phyloP scores from a whole-genome alignment of 2,797 vertebrate genomes.

The Mycteria americana region DNA sequence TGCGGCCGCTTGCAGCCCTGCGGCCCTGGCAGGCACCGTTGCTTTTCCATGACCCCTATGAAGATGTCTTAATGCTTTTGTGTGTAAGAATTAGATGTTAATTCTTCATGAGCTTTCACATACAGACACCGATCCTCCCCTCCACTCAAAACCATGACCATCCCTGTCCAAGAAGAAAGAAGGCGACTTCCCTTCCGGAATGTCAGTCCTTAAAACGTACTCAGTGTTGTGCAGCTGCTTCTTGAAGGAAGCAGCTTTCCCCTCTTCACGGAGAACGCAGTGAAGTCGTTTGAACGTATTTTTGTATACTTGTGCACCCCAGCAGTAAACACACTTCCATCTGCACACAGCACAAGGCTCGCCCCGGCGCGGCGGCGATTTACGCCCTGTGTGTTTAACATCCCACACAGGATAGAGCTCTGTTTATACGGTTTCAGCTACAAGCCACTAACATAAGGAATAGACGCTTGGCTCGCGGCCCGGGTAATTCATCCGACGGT shows the following conservation, averaged over 20 bases:
- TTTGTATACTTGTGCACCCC: background rate
- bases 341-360: background rate
- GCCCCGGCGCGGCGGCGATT: background rate
- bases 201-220: background rate
- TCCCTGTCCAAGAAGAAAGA: background rate
- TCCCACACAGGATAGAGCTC: background rate
- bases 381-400: background rate
- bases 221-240: background rate
- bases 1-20: background rate
- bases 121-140: background rate
- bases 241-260: background rate
- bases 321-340: background rate
- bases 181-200: background rate
- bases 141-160: background rate
- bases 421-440: background rate
- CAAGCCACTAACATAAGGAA: slow-evolving; percentile 16
- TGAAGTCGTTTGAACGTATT: background rate
- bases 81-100: background rate
- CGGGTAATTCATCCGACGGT: background rate
- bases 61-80: background rate
- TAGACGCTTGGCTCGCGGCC: slow-evolving; percentile 28
- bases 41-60: background rate
- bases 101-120: background rate
- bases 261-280: background rate
- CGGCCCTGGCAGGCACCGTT: background rate